Conservation (phyloP, 1,140 invertebrate genomes). For the Yoshiicerus persimilis region DNA sequence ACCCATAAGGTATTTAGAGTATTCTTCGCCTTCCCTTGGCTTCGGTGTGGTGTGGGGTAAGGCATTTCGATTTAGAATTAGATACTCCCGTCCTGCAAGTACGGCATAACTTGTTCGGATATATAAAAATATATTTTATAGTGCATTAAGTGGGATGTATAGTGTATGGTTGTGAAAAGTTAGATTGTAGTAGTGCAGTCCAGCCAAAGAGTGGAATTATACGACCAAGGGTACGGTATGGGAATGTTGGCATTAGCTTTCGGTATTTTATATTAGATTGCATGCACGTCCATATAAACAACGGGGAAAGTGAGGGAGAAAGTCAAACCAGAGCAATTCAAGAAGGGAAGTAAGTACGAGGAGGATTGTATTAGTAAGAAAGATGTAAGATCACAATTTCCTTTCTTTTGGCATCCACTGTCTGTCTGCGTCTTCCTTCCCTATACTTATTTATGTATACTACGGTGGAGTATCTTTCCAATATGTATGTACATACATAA, state of each 20-base stretch:
- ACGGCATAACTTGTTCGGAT: not conserved
- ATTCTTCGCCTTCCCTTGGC: not conserved
- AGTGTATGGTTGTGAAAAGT: too few species aligned
- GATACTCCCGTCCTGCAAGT: not conserved
- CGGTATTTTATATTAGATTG: conserved; percentile 18
- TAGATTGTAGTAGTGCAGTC: too few species aligned
- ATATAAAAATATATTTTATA: not conserved
- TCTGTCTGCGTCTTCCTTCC: not conserved
- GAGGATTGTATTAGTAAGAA: not conserved
- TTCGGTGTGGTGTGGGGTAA: not conserved
- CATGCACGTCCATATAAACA: not conserved
- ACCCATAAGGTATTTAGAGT: not conserved
- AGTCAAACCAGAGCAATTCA: conserved; percentile 7
- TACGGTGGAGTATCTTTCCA: not conserved
- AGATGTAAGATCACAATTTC: not conserved
- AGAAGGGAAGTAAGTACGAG: not conserved
- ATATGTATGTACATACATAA: not conserved
- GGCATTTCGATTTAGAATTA: not conserved
- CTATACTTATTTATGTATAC: not conserved
- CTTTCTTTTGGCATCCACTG: not conserved
- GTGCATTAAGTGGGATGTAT: too few species aligned
- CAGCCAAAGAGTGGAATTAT: not conserved
- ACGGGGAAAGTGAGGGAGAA: not conserved
- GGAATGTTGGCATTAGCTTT: not conserved
- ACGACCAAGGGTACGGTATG: not conserved